phyloP scores from a whole-genome alignment of 2,113 vertebrate genomes.

The Calidris pygmaea region DNA sequence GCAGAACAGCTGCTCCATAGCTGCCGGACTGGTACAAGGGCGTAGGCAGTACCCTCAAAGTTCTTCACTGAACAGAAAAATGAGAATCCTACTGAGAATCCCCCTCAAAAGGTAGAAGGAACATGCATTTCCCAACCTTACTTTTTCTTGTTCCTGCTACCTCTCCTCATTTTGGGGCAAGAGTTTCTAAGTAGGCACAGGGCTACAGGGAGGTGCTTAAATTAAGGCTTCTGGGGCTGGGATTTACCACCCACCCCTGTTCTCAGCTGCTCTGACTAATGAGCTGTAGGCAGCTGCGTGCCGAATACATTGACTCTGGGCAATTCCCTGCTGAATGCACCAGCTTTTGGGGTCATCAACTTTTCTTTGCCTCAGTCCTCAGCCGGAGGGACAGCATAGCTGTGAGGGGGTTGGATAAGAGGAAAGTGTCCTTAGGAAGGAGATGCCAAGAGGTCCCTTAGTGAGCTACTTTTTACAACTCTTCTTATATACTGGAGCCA shows the following conservation, averaged over 20 bases:
- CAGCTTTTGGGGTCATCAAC: background rate
- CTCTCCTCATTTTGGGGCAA: background rate
- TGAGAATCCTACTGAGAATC: background rate
- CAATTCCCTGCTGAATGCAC: background rate
- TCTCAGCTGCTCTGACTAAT: slow-evolving; percentile 30
- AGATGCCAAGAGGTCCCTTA: background rate
- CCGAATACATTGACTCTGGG: background rate
- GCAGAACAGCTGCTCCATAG: background rate
- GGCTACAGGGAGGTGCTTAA: background rate
- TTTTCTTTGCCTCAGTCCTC: background rate
- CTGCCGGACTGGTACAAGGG: background rate
- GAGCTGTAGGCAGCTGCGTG: background rate
- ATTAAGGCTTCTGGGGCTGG: slow-evolving; percentile 11
- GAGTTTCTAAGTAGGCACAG: background rate
- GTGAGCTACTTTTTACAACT: background rate
- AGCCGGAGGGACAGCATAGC: background rate
- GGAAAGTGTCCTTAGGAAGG: background rate
- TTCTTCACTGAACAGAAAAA: background rate
- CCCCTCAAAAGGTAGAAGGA: background rate
- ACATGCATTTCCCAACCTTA: background rate
- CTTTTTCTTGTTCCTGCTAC: background rate
- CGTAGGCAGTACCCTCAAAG: background rate
- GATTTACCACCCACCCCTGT: slow-evolving; percentile 30
- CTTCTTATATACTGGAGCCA: background rate
- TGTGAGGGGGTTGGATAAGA: background rate